Base-by-base conservation (phyloP, 2,113 vertebrate genomes). In the Clarias batrachus region DNA sequence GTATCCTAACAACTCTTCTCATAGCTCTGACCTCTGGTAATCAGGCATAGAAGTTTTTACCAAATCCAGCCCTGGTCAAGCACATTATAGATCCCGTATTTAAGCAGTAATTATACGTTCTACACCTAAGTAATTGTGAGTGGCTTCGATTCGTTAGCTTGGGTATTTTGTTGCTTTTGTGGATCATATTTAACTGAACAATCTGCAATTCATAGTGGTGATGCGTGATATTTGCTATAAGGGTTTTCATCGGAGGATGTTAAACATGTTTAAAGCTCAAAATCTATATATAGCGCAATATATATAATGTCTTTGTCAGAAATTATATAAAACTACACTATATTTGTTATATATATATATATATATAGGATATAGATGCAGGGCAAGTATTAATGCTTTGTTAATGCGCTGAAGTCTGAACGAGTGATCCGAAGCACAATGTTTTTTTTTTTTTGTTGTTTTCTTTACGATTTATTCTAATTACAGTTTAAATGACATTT, bases 121-220 rank as follows among this genome's bases (percentile, higher is more conserved):
- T 56, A 80, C 68, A 71, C 82, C 71, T 81, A 30, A 33, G 82
- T 84, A 33, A 85, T 73, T 41, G 82, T 89, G 86, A 79, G 74
- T 88, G 84, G 86, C 85, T 88, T 86, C 52, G 65, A 81, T 25
- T 88, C 74, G 56, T 90, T 89, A 78, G 87, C 76, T 85, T 91
- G 89, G 88, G 92, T 66, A 62, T 60, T 48, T 56, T 85, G 41
- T 89, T 90, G 90, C 59, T 85, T 91, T 85, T 48, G 85, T 90
- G 81, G 78, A 94, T 90, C 91, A 91, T 87, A 37, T 71, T 83
- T 63, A 77, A 60, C 66, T 27, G 59, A 87, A 59, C 63, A 57
- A 71, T 81, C 48, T 81, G 81, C 87, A 81, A 80, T 86, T 83
- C 59, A 65, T 57, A 76, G 19, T 48, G 62, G 60, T 87, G 81